Evolutionary conservation across 2,113 vertebrate genomes (phyloP), one percentile per base, ranked within the genome.

Genomic region (Tachysurus fulvidraco): DNA sequence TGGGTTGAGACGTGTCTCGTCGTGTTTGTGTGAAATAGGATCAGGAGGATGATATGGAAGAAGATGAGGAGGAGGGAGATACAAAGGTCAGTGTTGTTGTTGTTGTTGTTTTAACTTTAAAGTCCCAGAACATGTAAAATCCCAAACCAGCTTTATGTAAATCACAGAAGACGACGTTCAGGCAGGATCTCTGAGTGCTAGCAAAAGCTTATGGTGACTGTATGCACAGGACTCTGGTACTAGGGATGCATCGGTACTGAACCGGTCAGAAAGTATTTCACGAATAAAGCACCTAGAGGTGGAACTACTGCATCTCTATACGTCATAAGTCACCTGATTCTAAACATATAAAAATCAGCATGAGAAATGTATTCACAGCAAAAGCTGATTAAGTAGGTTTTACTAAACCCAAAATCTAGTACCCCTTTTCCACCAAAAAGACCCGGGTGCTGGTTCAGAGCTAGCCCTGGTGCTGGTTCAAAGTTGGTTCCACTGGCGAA

Each of bases 41-140:
- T 84, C 93, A 98, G 89, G 98, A 98, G 85, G 98, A 98, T 28
- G 98, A 99, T n/a, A 96, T 96, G 10, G 86, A 89, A 64, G 98
- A 98, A 54, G 98, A 99, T 0, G 97, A 97, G 0, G 98, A 99
- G 0, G 97, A 98, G 76, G 95, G 94, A 64, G 96, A 97, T 52
- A 91, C 94, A 81, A 98, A 97, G 96, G 98, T 99, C 79, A 84
- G 94, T 90, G 65, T 67, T 21, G 9, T 59, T 54, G 21, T 23
- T 54, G 36, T 36, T 36, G 36, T 36, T 36, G 36, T 50, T 25
- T n/a, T 13, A 12, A 13, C 14, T 19, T 78, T 17, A 78, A 28
- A 9, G 46, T 28, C 14, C 50, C 50, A 28, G 50, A 78, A 16
- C 17, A 28, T 7, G 23, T 55, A 57, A 28, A 25, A 28, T 28